phyloP scores from a whole-genome alignment of 1,140 invertebrate species.

The Ips typographus region DNA sequence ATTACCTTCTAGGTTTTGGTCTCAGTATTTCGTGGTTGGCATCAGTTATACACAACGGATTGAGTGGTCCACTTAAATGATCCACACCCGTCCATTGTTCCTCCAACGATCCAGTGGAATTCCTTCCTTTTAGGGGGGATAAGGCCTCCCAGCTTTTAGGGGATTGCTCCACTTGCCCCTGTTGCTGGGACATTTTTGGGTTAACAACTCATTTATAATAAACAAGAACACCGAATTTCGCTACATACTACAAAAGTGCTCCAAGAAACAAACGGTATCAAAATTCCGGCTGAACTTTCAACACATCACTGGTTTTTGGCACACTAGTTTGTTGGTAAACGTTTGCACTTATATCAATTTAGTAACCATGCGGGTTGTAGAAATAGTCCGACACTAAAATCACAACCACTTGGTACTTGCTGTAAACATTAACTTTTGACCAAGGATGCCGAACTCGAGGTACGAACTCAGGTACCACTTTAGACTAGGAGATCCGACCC shows the following conservation, averaged over 20 bases:
- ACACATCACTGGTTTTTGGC: constrained; percentile 1
- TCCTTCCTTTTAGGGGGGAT: constrained; percentile 37
- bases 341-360: too few relatives aligned
- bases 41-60: constrained; percentile 68
- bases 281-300: constrained; percentile 5
- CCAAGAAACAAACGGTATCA: constrained; percentile 14
- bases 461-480: constrained; percentile 34
- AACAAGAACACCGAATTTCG: background rate
- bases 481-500: constrained; percentile 14
- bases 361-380: too few relatives aligned
- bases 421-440: constrained; percentile 40
- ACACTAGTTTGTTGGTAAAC: too few relatives aligned
- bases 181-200: constrained; percentile 30
- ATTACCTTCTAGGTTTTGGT: constrained; percentile 81
- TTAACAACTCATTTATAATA: too few relatives aligned
- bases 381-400: background rate
- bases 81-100: constrained; percentile 56
- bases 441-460: constrained; percentile 36
- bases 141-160: constrained; percentile 44
- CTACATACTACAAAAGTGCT: background rate
- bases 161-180: constrained; percentile 22
- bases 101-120: constrained; percentile 40
- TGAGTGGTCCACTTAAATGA: constrained; percentile 65
- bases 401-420: constrained; percentile 29
- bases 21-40: constrained; percentile 81